These are phyloP conservation scores for Zenarchopterus dispar DNA, from an alignment of 2,797 vertebrate species.

Conservation along the genomic window DNA sequence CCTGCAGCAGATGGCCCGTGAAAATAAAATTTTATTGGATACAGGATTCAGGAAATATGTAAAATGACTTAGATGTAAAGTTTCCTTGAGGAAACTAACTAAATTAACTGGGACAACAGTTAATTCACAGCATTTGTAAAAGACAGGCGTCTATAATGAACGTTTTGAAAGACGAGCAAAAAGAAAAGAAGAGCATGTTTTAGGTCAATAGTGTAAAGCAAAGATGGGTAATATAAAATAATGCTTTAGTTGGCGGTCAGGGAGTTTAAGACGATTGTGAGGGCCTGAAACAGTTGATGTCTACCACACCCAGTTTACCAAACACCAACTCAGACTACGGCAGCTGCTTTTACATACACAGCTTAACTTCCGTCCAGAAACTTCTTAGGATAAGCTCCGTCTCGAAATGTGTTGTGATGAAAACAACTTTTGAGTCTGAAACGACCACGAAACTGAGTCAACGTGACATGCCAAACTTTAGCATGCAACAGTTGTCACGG, in stretches of 20 bases:
- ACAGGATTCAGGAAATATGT: no score
- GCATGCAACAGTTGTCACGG: constrained; percentile 74
- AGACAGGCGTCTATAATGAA: not conserved
- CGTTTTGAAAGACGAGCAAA: constrained; percentile 3
- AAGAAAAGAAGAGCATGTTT: constrained; percentile 9
- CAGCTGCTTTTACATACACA: not conserved
- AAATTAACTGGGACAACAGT: constrained; percentile 15
- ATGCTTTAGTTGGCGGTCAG: constrained; percentile 9
- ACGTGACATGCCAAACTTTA: constrained; percentile 70
- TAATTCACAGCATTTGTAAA: not conserved
- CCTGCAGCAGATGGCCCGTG: no score
- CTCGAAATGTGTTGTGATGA: not conserved
- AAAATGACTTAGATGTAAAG: no score
- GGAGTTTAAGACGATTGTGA: constrained; percentile 28
- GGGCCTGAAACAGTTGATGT: constrained; percentile 53
- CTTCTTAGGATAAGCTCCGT: not conserved
- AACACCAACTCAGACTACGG: constrained; percentile 33
- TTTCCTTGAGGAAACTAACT: not conserved
- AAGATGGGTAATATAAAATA: constrained; percentile 5
- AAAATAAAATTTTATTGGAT: no score
- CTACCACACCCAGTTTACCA: constrained; percentile 78
- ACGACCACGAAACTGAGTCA: constrained; percentile 8
- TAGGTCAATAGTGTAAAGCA: constrained; percentile 1
- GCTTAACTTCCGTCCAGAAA: not conserved
- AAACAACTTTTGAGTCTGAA: not conserved